A percentile compares a stretch with the other conserved stretches of the same genome.
These are phyloP conservation scores for Callocephalon fimbriatum DNA, from an alignment of 2,113 vertebrate species.

Conservation along the genomic window DNA sequence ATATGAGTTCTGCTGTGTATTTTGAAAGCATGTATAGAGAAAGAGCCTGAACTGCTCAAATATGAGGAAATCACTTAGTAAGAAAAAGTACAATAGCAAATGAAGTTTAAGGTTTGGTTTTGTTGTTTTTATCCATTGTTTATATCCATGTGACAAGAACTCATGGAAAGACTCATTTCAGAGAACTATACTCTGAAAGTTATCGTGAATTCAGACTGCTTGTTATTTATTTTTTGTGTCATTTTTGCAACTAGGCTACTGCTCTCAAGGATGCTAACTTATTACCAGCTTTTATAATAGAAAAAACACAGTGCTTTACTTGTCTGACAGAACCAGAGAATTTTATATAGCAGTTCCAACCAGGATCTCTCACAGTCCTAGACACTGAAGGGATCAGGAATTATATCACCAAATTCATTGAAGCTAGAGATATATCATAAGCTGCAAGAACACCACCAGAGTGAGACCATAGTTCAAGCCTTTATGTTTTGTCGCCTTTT, in stretches of 20 bases:
- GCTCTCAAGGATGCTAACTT: background rate
- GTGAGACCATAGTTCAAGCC: background rate
- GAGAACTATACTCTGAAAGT: background rate
- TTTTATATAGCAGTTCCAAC: background rate
- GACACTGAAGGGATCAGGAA: background rate
- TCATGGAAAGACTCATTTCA: background rate
- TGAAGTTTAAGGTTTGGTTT: background rate
- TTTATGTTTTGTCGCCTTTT: background rate
- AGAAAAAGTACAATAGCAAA: background rate
- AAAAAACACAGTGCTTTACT: background rate
- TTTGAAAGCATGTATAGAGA: background rate
- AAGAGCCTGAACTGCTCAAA: background rate
- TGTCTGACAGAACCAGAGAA: background rate
- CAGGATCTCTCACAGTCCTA: background rate
- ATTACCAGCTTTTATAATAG: background rate
- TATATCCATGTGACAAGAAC: background rate
- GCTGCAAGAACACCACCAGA: background rate
- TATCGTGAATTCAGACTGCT: background rate
- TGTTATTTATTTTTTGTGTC: background rate
- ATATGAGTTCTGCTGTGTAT: background rate
- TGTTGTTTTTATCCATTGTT: background rate
- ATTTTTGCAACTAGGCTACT: background rate
- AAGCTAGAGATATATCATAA: background rate
- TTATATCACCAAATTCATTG: background rate
- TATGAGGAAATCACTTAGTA: background rate